Evolutionary conservation across 2,113 vertebrate genomes (phyloP).

Genomic region (Ginglymostoma cirratum): DNA sequence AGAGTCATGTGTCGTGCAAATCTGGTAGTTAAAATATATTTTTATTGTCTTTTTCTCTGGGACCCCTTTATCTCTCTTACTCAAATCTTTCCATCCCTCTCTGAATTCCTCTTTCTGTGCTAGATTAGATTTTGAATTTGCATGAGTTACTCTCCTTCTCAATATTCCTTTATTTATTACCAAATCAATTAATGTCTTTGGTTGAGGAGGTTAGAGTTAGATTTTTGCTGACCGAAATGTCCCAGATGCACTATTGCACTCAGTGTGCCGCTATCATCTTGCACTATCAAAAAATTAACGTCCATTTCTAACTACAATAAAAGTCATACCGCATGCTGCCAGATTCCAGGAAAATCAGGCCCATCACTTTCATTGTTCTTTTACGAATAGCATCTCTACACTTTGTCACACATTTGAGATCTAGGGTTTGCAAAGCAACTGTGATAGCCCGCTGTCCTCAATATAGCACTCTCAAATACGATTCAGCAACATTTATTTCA

Average conservation of each 20-base stretch:
- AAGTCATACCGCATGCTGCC: neutral
- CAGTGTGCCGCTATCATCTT: neutral
- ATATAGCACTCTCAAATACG: neutral
- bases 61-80: neutral
- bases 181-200: neutral
- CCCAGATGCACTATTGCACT: neutral
- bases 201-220: neutral
- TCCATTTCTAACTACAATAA: neutral
- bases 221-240: neutral
- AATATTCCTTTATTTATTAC: neutral
- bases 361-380: neutral
- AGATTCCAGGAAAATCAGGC: neutral
- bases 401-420: neutral
- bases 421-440: neutral
- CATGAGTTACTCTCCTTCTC: neutral
- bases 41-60: neutral
- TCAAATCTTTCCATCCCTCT: neutral
- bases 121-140: neutral
- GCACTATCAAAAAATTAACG: neutral
- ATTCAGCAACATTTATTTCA: neutral
- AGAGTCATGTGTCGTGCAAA: neutral
- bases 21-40: neutral
- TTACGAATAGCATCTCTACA: neutral
- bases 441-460: neutral
- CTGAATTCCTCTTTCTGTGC: neutral